These are phyloP conservation scores for Mylabris sibirica DNA, from an alignment of 2,888 invertebrate genomes.

Conservation along the genomic window DNA sequence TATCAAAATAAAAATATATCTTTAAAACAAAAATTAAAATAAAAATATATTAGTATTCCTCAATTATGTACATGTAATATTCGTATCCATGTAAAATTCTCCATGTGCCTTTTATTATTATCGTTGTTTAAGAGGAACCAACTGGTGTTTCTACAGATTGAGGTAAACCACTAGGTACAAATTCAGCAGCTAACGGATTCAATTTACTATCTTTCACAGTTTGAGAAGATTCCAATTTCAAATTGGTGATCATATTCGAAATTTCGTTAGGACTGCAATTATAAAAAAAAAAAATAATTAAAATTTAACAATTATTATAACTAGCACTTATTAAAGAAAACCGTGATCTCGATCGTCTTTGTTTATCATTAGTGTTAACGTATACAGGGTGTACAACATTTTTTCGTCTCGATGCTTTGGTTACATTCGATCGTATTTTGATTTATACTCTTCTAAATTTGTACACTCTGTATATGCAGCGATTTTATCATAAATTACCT, in stretches of 20 bases:
- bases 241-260: conserved; percentile 54
- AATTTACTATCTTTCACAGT: conserved; percentile 72
- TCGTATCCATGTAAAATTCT: conserved; percentile 10
- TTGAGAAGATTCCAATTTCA: conserved; percentile 51
- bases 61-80: conserved; percentile 36
- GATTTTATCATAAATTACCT: too few species aligned
- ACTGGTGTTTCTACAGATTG: conserved; percentile 24
- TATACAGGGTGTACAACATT: too few species aligned
- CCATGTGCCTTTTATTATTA: not conserved
- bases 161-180: conserved; percentile 67
- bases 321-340: too few species aligned
- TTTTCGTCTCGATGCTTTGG: too few species aligned
- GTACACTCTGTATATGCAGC: too few species aligned
- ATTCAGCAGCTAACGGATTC: conserved; percentile 87
- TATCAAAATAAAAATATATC: not conserved
- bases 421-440: too few species aligned
- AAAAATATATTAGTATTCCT: conserved; percentile 22
- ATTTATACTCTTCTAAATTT: too few species aligned
- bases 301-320: too few species aligned
- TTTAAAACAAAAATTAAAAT: conserved; percentile 20
- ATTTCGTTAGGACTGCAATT: conserved; percentile 42
- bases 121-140: conserved; percentile 28
- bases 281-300: not conserved
- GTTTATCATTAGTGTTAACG: too few species aligned
- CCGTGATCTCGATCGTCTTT: too few species aligned